Conservation (phyloP, 1,140 invertebrate genomes). For the Drosophila lini region DNA sequence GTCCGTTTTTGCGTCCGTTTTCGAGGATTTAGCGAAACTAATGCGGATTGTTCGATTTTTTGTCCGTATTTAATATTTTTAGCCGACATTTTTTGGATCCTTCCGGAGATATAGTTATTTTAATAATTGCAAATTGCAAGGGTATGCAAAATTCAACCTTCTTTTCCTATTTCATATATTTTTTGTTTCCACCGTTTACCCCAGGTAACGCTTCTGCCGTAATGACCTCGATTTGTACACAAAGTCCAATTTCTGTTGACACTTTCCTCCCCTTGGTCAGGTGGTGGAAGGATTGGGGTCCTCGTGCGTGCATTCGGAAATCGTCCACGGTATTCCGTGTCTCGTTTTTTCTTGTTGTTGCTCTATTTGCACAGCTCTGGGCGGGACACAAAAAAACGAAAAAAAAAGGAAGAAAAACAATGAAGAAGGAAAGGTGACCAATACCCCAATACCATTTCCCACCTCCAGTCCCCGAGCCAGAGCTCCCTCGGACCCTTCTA, state of each 20-base stretch:
- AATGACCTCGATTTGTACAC: conserved; percentile 71
- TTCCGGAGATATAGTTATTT: too few relatives aligned
- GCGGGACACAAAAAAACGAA: background rate
- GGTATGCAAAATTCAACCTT: background rate
- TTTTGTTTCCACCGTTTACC: conserved; percentile 16
- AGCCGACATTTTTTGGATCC: too few relatives aligned
- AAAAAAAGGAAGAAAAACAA: background rate
- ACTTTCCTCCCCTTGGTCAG: conserved; percentile 43
- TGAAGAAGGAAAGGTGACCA: conserved; percentile 3
- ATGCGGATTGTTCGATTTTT: too few relatives aligned
- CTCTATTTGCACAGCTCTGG: conserved; percentile 28
- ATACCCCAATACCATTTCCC: background rate
- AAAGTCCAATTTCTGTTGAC: conserved; percentile 61
- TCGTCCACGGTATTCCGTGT: conserved; percentile 51
- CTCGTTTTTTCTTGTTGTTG: conserved; percentile 43
- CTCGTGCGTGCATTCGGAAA: conserved; percentile 68
- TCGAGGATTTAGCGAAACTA: too few relatives aligned
- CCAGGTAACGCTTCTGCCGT: conserved; percentile 33
- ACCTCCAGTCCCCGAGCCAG: background rate
- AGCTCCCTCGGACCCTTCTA: conserved; percentile 44
- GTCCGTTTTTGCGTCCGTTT: too few relatives aligned
- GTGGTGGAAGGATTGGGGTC: conserved; percentile 11
- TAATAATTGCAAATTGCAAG: background rate
- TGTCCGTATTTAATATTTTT: too few relatives aligned
- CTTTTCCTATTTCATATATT: conserved; percentile 1